phyloP scores from a whole-genome alignment of 2,113 vertebrate genomes.

The Sigmodon hispidus region DNA sequence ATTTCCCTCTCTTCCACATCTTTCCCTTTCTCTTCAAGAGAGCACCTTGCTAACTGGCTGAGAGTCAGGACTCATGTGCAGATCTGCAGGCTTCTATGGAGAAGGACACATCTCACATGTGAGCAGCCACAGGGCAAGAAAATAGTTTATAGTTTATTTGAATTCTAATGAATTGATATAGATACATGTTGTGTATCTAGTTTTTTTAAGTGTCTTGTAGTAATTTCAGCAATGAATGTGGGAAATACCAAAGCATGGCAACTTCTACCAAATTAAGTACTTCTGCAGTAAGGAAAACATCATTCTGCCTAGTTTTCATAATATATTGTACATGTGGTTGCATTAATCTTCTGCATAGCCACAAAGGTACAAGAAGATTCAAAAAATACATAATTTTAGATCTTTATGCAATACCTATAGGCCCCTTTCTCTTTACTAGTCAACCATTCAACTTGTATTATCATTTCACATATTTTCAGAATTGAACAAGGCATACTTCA shows the following conservation, averaged over 20 bases:
- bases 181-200: not conserved
- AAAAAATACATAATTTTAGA: constrained; percentile 32
- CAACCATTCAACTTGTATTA: not conserved
- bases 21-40: not conserved
- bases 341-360: not conserved
- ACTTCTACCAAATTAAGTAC: not conserved
- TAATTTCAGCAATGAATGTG: constrained; percentile 13
- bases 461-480: not conserved
- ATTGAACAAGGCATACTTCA: not conserved
- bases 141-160: not conserved
- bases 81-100: not conserved
- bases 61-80: not conserved
- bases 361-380: not conserved
- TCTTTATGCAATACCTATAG: not conserved
- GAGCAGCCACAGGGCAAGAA: not conserved
- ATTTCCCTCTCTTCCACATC: not conserved
- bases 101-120: constrained; percentile 1
- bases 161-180: not conserved
- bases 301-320: constrained; percentile 12
- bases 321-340: not conserved
- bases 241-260: not conserved
- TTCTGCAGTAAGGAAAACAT: not conserved
- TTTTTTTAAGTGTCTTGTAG: not conserved
- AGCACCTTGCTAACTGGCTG: not conserved
- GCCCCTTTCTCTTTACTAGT: not conserved